Conservation (phyloP, 1,140 invertebrate species). For the Helicoverpa zea region DNA sequence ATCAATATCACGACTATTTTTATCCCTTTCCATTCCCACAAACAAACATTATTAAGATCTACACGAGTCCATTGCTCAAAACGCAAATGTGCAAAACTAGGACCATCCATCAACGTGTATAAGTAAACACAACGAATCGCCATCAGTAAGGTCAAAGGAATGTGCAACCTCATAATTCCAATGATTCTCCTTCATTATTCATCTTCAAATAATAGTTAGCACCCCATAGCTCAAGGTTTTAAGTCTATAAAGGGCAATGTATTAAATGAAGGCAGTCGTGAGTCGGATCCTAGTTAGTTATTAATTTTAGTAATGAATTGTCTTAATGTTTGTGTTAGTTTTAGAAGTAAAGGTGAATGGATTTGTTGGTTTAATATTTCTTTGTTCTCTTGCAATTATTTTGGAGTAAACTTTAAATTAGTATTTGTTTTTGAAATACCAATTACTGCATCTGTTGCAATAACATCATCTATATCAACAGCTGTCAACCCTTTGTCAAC, state of each 20-base stretch:
- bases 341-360: not conserved
- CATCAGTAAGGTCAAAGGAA: conserved; percentile 73
- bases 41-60: conserved; percentile 33
- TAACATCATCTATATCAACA: no score
- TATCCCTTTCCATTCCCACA: conserved; percentile 26
- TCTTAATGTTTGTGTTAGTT: conserved; percentile 27
- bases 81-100: conserved; percentile 44
- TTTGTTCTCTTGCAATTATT: not conserved
- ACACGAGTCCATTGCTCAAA: conserved; percentile 44
- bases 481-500: no score
- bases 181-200: conserved; percentile 81
- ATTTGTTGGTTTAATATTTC: not conserved
- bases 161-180: conserved; percentile 81
- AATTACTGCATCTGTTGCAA: not conserved
- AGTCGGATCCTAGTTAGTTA: conserved; percentile 7
- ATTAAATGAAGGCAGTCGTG: conserved; percentile 42
- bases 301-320: conserved; percentile 45
- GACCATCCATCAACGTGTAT: conserved; percentile 72
- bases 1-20: conserved; percentile 22
- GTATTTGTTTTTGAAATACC: not conserved
- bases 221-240: conserved; percentile 77
- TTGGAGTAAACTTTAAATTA: no score
- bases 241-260: conserved; percentile 45
- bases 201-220: conserved; percentile 85
- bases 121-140: conserved; percentile 71